Evolutionary conservation across 2,113 vertebrate genomes (phyloP).

Genomic region (Trichomycterus rosablanca): DNA sequence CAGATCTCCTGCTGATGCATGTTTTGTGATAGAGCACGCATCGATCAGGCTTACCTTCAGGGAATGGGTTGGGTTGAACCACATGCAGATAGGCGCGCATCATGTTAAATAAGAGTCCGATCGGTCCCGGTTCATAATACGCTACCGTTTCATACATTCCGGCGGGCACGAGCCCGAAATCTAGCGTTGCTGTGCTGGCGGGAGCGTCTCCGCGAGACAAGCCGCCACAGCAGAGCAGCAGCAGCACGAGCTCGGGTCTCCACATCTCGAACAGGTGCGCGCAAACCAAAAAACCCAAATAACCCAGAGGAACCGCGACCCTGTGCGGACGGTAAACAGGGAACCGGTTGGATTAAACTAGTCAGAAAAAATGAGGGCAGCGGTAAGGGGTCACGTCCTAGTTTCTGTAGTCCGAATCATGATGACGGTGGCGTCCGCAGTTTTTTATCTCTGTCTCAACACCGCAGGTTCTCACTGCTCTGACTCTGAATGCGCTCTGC

Average conservation of each 20-base stretch:
- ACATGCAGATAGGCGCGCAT: slow-evolving; percentile 77
- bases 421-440: slow-evolving; percentile 46
- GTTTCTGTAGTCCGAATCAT: slow-evolving; percentile 42
- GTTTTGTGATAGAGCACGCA: neutral
- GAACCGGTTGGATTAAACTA: neutral
- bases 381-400: slow-evolving; percentile 48
- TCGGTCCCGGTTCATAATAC: slow-evolving; percentile 75
- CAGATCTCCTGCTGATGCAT: too few relatives aligned
- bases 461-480: too few relatives aligned
- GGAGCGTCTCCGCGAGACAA: slow-evolving; percentile 37
- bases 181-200: slow-evolving; percentile 62
- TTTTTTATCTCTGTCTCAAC: slow-evolving; percentile 39
- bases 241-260: slow-evolving; percentile 38
- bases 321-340: too few relatives aligned
- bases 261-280: slow-evolving; percentile 60
- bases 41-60: slow-evolving; percentile 79
- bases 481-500: too few relatives aligned
- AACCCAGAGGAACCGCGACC: too few relatives aligned
- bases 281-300: too few relatives aligned
- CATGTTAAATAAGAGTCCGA: slow-evolving; percentile 80
- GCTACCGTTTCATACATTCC: slow-evolving; percentile 79
- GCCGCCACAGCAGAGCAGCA: slow-evolving; percentile 1
- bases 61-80: slow-evolving; percentile 86
- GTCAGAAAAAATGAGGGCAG: slow-evolving; percentile 25
- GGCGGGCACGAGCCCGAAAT: slow-evolving; percentile 81